A percentile compares a stretch with the other conserved stretches of the same genome.
phyloP scores from a whole-genome alignment of 1,140 invertebrate genomes.

The Drosophila tsacasi region DNA sequence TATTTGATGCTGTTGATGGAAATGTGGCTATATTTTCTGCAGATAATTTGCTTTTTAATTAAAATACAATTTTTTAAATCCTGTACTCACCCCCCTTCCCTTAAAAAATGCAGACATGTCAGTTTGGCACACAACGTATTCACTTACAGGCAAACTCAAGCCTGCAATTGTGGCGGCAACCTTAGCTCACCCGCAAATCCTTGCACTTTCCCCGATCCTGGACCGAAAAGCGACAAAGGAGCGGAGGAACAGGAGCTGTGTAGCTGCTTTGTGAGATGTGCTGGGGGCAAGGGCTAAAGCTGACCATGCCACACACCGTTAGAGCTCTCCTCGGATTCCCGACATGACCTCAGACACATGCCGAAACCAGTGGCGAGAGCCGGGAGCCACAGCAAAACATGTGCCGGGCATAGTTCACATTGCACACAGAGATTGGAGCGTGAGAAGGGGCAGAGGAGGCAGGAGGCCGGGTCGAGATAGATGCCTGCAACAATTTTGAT shows the following conservation, averaged over 20 bases:
- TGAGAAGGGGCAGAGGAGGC: neutral
- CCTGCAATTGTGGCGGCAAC: constrained; percentile 16
- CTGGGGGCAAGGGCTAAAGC: neutral
- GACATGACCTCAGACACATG: constrained; percentile 47
- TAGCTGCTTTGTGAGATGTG: neutral
- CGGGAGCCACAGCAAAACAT: constrained; percentile 33
- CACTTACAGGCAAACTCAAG: constrained; percentile 2
- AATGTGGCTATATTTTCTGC: neutral
- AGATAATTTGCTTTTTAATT: constrained; percentile 1
- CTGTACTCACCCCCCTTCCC: neutral
- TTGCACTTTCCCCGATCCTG: neutral
- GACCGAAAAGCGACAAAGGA: constrained; percentile 15
- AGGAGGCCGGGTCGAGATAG: constrained; percentile 2
- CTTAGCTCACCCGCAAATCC: constrained; percentile 14
- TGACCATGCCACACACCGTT: constrained; percentile 1
- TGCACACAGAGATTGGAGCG: constrained; percentile 9
- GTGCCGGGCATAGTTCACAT: constrained; percentile 41
- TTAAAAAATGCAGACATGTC: neutral
- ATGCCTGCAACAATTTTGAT: constrained; percentile 34
- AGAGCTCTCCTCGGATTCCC: constrained; percentile 25
- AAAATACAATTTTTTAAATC: neutral
- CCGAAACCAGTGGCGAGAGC: constrained; percentile 26
- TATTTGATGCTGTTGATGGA: neutral
- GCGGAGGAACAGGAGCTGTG: neutral
- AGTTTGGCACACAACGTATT: constrained; percentile 7